Base-by-base conservation (phyloP, 2,113 vertebrate genomes). In the Amazona vittata region DNA sequence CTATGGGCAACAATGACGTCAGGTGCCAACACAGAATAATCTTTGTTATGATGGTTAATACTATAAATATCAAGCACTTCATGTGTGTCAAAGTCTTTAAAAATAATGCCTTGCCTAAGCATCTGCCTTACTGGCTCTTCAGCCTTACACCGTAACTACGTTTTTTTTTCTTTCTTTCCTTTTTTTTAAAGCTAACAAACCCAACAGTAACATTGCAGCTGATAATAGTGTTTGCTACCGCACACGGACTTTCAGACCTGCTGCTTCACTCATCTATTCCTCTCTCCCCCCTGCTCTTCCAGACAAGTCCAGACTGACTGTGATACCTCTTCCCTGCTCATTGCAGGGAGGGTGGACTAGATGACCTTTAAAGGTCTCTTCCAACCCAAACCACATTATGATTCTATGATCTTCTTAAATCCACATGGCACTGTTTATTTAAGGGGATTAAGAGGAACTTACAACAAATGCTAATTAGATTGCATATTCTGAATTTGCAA, bases 51-150 rank as follows among this genome's bases (percentile, higher is more conserved):
- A 84, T 76, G 84, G 87, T 46, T 89, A 94, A 91, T 57, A 50
- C 83, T 79, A 65, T 83, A 95, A 96, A 89, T 83, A 93, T 62
- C 89, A 80, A 94, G 83, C 86, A 92, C 81, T 89, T 84, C 73
- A 12, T 44, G 69, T 70, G 73, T 96, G 95, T 89, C 95, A 95
- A 92, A 28, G 65, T 73, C 92, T 75, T 94, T 69, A 83, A 83
- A 94, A 93, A 71, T 71, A 93, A 89, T 50, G 64, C 52, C 90
- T 65, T 68, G 89, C 49, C 49, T 53, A 90, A 94, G 86, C 87
- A 92, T 68, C 85, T 94, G 71, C 82, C 41, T 95, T 76, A 94
- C 88, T 91, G 75, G 96, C 84, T 94, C 69, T 60, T 92, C 77
- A 86, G 85, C 65, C 93, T 74, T 10, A 64, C 53, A 33, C 0